Evolutionary conservation across 2,797 vertebrate genomes (phyloP).

Genomic region (Myotis planiceps): DNA sequence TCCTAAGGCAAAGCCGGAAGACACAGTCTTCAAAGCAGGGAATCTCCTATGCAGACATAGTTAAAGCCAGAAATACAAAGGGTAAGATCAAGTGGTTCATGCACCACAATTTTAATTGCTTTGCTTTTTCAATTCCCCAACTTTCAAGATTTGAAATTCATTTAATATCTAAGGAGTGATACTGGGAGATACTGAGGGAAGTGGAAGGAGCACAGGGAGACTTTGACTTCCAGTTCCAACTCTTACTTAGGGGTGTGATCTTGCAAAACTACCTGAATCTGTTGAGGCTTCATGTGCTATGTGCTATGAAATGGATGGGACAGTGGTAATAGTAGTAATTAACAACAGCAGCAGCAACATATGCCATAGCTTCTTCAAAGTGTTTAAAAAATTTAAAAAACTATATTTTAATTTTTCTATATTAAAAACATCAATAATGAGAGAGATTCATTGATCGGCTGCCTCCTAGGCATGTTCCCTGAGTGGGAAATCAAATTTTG

Average conservation of each 20-base stretch:
- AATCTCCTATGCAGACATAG: background rate
- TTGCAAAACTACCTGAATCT: background rate
- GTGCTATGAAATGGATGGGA: too few species aligned
- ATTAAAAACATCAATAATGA: too few species aligned
- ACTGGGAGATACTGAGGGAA: background rate
- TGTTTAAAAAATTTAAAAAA: too few species aligned
- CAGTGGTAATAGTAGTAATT: background rate
- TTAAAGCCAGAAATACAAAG: conserved; percentile 51
- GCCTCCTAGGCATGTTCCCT: too few species aligned
- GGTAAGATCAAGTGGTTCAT: background rate
- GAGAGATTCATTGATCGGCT: too few species aligned
- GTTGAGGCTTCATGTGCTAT: background rate
- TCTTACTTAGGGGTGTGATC: background rate
- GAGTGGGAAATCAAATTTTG: too few species aligned
- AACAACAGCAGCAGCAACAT: background rate
- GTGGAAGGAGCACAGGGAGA: background rate
- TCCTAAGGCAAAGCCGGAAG: conserved; percentile 49
- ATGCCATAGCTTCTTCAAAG: background rate
- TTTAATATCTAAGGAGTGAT: background rate
- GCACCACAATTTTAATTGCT: conserved; percentile 37
- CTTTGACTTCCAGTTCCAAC: background rate
- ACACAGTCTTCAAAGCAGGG: conserved; percentile 39
- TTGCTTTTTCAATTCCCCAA: conserved; percentile 12
- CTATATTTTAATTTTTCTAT: too few species aligned
- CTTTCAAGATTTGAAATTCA: conserved; percentile 44